A percentile compares a stretch with the other conserved stretches of the same genome.
Evolutionary conservation across 2,888 invertebrate genomes (phyloP).

Genomic region (Tethea ocularis): DNA sequence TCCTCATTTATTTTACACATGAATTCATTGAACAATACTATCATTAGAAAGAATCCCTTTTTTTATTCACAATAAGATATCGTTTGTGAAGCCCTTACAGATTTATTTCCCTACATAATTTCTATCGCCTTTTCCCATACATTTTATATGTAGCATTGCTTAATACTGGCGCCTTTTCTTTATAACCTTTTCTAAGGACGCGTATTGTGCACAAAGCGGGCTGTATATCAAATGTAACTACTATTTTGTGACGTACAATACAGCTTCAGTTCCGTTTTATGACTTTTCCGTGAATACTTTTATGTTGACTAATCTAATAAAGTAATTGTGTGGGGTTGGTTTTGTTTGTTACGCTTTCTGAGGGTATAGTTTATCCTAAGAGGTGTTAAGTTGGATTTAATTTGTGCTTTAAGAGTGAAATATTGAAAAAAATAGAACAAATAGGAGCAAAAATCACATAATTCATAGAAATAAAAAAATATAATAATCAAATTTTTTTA

Average conservation of each 20-base stretch:
- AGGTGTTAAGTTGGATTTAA: no score
- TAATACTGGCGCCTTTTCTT: neutral
- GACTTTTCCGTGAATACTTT: conserved; percentile 41
- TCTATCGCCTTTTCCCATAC: neutral
- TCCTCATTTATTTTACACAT: no score
- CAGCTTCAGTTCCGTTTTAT: conserved; percentile 37
- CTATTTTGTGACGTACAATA: conserved; percentile 38
- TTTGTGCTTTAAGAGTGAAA: no score
- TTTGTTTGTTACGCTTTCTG: conserved; percentile 19
- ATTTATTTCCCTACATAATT: neutral
- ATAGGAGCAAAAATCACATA: no score
- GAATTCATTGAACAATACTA: no score
- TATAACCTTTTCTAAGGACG: neutral
- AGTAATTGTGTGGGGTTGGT: conserved; percentile 34
- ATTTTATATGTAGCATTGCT: neutral
- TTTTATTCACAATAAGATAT: neutral
- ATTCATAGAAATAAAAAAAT: no score
- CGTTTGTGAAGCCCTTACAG: neutral
- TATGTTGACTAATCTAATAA: conserved; percentile 46
- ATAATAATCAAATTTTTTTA: no score
- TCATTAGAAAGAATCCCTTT: no score
- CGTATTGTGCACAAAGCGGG: conserved; percentile 18
- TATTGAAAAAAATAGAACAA: no score
- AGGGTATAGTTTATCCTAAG: neutral
- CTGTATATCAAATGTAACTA: conserved; percentile 26